A percentile compares a stretch with the other conserved stretches of the same genome.
These are phyloP conservation scores for Byasa hedistus DNA, from an alignment of 2,888 invertebrate species.

Conservation along the genomic window DNA sequence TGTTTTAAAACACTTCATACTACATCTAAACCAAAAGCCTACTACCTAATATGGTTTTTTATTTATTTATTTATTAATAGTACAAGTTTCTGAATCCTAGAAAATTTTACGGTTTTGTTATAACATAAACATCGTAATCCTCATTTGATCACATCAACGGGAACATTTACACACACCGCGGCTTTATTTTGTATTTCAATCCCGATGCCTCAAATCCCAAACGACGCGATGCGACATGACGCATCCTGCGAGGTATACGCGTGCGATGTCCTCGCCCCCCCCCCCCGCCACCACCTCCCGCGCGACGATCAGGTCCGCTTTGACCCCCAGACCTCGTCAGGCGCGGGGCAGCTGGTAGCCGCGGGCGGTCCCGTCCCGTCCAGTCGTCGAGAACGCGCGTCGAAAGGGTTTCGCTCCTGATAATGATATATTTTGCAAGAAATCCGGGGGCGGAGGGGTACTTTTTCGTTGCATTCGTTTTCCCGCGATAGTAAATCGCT, in stretches of 20 bases:
- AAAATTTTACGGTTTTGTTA: too few species aligned
- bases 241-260: slow-evolving; percentile 60
- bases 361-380: slow-evolving; percentile 35
- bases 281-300: slow-evolving; percentile 39
- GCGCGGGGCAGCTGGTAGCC: slow-evolving; percentile 28
- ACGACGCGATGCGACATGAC: slow-evolving; percentile 48
- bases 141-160: too few species aligned
- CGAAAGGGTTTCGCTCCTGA: slow-evolving; percentile 30
- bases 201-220: slow-evolving; percentile 17
- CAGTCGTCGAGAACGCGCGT: slow-evolving; percentile 38
- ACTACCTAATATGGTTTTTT: too few species aligned
- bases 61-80: too few species aligned
- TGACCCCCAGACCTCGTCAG: slow-evolving; percentile 23
- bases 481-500: slow-evolving; percentile 35
- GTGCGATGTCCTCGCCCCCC: slow-evolving; percentile 52
- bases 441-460: slow-evolving; percentile 31
- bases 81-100: too few species aligned
- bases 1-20: too few species aligned
- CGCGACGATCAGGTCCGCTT: slow-evolving; percentile 32
- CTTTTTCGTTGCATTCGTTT: slow-evolving; percentile 33
- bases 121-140: too few species aligned
- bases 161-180: background rate
- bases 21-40: too few species aligned
- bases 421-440: slow-evolving; percentile 24
- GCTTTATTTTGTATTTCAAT: slow-evolving; percentile 9